A percentile compares a stretch with the other conserved stretches of the same genome.
These are phyloP conservation scores for Centroberyx gerrardi DNA, from an alignment of 2,797 vertebrate species.

Conservation along the genomic window DNA sequence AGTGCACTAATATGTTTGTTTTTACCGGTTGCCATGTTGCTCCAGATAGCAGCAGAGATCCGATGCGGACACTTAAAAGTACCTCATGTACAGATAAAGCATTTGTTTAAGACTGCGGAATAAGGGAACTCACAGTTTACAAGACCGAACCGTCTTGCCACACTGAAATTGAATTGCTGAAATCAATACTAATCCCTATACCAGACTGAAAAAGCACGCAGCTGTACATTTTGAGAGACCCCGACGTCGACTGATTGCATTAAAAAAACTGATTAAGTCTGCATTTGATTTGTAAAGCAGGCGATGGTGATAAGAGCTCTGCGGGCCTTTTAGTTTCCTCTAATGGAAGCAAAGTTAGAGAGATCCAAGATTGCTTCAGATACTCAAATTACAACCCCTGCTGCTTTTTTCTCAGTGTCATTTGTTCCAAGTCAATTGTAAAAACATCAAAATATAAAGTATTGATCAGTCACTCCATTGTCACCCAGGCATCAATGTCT, in stretches of 20 bases:
- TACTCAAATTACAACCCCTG: slow-evolving; percentile 27
- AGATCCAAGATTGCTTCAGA: slow-evolving; percentile 23
- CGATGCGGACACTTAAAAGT: neutral
- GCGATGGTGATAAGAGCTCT: slow-evolving; percentile 9
- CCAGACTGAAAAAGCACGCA: slow-evolving; percentile 14
- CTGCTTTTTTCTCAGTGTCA: slow-evolving; percentile 13
- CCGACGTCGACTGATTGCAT: slow-evolving; percentile 46
- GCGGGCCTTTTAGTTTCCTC: slow-evolving; percentile 27
- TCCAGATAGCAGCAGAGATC: slow-evolving; percentile 31
- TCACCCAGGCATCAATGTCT: neutral
- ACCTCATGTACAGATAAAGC: neutral
- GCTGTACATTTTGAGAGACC: slow-evolving; percentile 33
- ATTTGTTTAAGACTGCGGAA: neutral
- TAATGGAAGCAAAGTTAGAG: slow-evolving; percentile 21
- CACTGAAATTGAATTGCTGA: slow-evolving; percentile 18
- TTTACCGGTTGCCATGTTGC: slow-evolving; percentile 45
- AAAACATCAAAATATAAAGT: slow-evolving; percentile 25
- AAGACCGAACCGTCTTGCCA: slow-evolving; percentile 1
- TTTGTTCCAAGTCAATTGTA: slow-evolving; percentile 4
- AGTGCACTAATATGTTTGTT: slow-evolving; percentile 73
- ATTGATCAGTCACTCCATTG: slow-evolving; percentile 4
- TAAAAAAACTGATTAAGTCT: slow-evolving; percentile 58
- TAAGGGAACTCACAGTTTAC: neutral
- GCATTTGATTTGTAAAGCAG: slow-evolving; percentile 52
- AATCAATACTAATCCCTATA: slow-evolving; percentile 33